Conservation (phyloP, 2,113 vertebrate species). For the Setophaga kirtlandii region DNA sequence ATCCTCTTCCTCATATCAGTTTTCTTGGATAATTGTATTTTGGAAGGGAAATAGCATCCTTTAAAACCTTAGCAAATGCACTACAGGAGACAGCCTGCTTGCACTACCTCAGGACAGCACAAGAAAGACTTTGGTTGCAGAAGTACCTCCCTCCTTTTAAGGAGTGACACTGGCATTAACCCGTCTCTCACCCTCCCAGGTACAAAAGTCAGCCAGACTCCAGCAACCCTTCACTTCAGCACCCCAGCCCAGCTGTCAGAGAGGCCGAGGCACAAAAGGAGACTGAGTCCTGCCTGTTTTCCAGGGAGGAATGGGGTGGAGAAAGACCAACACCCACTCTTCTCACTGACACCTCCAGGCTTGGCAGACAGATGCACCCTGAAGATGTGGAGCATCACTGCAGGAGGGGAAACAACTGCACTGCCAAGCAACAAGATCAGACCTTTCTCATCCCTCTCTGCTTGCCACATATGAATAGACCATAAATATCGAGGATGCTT, state of each 20-base stretch:
- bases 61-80: background rate
- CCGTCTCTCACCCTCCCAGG: background rate
- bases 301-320: rapidly evolving
- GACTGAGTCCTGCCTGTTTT: background rate
- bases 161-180: background rate
- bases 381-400: background rate
- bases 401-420: background rate
- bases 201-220: background rate
- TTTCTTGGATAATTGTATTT: background rate
- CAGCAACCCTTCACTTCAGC: background rate
- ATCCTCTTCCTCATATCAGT: background rate
- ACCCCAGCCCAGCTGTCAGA: background rate
- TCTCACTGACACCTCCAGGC: background rate
- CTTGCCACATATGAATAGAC: background rate
- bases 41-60: background rate
- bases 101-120: background rate
- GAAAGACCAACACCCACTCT: background rate
- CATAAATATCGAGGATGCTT: background rate
- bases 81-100: background rate
- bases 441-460: background rate
- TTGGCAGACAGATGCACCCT: rapidly evolving
- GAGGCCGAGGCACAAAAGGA: background rate
- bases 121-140: background rate
- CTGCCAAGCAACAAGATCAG: background rate
- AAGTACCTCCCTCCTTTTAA: background rate